Evolutionary conservation across 1,140 invertebrate species (phyloP).

Genomic region (Micrasema longulum): DNA sequence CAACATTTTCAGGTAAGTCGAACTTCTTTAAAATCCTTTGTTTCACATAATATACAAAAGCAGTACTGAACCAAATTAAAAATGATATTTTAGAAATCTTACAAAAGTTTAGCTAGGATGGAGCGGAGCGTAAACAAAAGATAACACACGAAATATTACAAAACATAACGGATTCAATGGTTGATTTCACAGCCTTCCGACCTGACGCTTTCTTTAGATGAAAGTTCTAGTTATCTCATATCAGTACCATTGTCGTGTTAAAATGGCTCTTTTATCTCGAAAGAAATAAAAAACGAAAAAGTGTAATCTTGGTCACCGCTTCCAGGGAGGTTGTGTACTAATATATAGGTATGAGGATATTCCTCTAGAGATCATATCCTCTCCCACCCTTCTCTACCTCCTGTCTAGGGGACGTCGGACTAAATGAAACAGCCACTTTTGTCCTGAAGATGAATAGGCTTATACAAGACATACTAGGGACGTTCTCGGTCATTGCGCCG

Average conservation of each 20-base stretch:
- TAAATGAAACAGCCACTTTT: constrained; percentile 50
- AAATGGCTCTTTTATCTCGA: constrained; percentile 17
- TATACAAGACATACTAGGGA: constrained; percentile 16
- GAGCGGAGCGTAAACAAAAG: too few species aligned
- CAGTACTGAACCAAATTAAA: too few species aligned
- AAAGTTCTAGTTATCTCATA: constrained; percentile 4
- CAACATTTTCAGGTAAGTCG: too few species aligned
- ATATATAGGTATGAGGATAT: neutral
- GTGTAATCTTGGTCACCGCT: constrained; percentile 35
- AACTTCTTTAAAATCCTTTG: too few species aligned
- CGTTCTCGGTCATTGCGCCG: constrained; percentile 42
- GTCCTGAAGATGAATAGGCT: constrained; percentile 46
- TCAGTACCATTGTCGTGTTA: constrained; percentile 18
- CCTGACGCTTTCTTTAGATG: neutral
- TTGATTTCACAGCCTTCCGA: neutral
- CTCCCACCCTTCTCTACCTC: neutral
- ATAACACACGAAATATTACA: too few species aligned
- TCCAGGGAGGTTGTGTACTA: constrained; percentile 1
- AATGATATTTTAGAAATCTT: too few species aligned
- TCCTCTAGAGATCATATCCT: constrained; percentile 12
- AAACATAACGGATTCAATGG: neutral
- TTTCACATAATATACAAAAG: too few species aligned
- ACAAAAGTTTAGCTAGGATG: too few species aligned
- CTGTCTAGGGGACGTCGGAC: constrained; percentile 30
- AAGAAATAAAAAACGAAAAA: constrained; percentile 26